A percentile compares a stretch with the other conserved stretches of the same genome.
Conservation (phyloP, 2,888 invertebrate genomes). For the Adineta ricciae region DNA sequence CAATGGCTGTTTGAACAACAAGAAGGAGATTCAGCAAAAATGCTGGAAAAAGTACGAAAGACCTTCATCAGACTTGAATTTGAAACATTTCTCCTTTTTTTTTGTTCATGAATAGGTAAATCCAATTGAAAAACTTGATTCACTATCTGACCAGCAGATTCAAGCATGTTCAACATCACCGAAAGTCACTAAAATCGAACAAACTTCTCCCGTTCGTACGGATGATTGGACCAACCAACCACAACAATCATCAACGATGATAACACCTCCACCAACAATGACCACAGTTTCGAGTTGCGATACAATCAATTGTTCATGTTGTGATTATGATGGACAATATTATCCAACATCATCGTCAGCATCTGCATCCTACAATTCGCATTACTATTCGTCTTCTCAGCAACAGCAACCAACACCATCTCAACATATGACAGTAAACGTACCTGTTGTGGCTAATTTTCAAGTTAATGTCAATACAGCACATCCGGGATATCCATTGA, state of each 20-base stretch:
- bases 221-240: background rate
- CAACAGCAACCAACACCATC: background rate
- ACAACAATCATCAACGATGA: background rate
- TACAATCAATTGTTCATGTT: background rate
- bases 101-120: background rate
- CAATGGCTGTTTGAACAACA: background rate
- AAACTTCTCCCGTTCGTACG: background rate
- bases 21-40: background rate
- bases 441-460: slow-evolving; percentile 4
- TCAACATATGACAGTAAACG: slow-evolving; percentile 8
- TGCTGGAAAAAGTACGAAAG: background rate
- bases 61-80: too few relatives aligned
- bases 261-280: background rate
- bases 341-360: background rate
- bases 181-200: background rate
- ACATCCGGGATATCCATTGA: background rate
- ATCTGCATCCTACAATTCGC: background rate
- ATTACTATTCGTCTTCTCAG: background rate
- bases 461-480: slow-evolving; percentile 11
- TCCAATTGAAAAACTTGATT: background rate
- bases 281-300: background rate
- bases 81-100: too few relatives aligned
- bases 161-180: slow-evolving; percentile 1
- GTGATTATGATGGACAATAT: background rate
- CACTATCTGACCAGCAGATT: background rate